Base-by-base conservation (phyloP, 2,113 vertebrate genomes). In the Malurus melanocephalus region DNA sequence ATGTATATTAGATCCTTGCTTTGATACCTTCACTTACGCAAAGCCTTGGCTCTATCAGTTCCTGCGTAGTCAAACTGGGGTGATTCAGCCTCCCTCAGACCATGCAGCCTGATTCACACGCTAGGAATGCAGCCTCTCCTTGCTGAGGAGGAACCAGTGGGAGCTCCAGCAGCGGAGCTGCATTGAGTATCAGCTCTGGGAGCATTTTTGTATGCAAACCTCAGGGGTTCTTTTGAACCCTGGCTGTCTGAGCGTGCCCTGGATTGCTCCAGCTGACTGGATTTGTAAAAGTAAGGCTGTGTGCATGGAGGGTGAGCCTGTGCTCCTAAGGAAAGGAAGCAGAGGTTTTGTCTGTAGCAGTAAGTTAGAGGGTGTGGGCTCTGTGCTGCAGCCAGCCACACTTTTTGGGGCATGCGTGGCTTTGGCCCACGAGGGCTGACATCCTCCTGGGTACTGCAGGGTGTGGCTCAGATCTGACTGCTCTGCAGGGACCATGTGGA, bases 1-100 rank as follows among this genome's bases (percentile, higher is more conserved):
- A 59, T 61, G 43, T 28, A 6, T 30, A 26, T 48, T 51, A 81
- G 85, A 92, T 80, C 53, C 68, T 80, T 77, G 52, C 49, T 64
- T 68, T 64, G 79, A 80, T 91, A 75, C 46, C 42, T 89, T 75
- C 59, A 53, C 53, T 53, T 49, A 53, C 32, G 23, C 65, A 92
- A 85, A 83, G 28, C 51, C 62, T 75, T 75, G 83, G 18, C 71
- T 89, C 52, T 51, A 1, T 64, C 64, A 3, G 0, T 73, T 52
- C 53, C 1, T 0, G 15, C 4, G 0, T 62, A 93, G 77, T 69
- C 66, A 88, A 51, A 76, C 64, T 40, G 43, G 55, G 22, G 64
- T 95, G 92, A 93, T 79, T 92, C 83, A 93, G 77, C 69, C n/a
- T 86, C 73, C 80, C 46, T 88, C 57, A 88, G 60, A 85, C 80